Evolutionary conservation across 2,888 invertebrate genomes (phyloP).

Genomic region (Amphipoea lucens): DNA sequence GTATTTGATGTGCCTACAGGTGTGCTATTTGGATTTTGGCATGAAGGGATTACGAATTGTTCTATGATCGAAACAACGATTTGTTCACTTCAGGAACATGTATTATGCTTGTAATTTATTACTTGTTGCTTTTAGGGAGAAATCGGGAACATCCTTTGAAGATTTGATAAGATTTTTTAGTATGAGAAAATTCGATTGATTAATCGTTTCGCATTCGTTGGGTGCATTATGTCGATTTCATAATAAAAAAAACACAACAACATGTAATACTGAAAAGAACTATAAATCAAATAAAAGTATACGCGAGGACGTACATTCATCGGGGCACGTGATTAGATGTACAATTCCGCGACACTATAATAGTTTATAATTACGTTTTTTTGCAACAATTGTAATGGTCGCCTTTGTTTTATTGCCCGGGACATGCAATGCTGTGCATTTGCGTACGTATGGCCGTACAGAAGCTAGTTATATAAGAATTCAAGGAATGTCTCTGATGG

Average conservation of each 20-base stretch:
- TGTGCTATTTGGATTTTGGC: not conserved
- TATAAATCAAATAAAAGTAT: slow-evolving; percentile 1
- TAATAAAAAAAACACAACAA: not conserved
- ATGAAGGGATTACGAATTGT: not conserved
- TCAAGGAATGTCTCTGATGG: slow-evolving; percentile 14
- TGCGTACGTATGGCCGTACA: slow-evolving; percentile 29
- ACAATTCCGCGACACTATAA: slow-evolving; percentile 60
- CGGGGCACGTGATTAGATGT: slow-evolving; percentile 31
- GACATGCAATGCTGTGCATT: slow-evolving; percentile 60
- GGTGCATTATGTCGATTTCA: not conserved
- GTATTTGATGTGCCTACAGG: slow-evolving; percentile 13
- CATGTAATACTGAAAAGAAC: not conserved
- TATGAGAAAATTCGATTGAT: not conserved
- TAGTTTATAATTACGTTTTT: slow-evolving; percentile 60
- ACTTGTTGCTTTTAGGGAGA: not conserved
- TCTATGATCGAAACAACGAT: not conserved
- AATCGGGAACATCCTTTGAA: not conserved
- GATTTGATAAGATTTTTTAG: not conserved
- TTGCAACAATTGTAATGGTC: slow-evolving; percentile 48
- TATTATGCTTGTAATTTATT: not conserved
- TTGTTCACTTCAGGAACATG: not conserved
- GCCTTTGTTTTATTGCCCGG: slow-evolving; percentile 59
- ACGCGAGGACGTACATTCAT: slow-evolving; percentile 16
- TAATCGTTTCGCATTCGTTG: not conserved
- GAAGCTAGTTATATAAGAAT: slow-evolving; percentile 20